Evolutionary conservation across 1,140 invertebrate species (phyloP).

Genomic region (Reticulitermes speratus): DNA sequence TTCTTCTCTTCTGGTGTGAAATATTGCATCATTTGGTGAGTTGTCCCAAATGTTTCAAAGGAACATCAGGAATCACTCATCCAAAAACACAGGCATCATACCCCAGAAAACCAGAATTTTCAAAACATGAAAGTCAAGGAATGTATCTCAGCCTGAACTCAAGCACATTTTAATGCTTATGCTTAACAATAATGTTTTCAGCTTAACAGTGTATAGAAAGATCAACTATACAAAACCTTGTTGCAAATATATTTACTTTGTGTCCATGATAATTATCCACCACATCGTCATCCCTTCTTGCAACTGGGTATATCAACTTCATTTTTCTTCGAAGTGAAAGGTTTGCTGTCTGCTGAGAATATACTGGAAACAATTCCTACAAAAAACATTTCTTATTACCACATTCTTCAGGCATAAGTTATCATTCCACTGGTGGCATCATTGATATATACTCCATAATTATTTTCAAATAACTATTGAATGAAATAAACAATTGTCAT

Average conservation of each 20-base stretch:
- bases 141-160: too few species aligned
- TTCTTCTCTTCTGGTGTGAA: too few species aligned
- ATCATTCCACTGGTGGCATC: background rate
- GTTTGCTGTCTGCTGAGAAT: background rate
- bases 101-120: too few species aligned
- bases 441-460: background rate
- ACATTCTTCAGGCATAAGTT: background rate
- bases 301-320: constrained; percentile 67
- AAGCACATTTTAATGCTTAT: too few species aligned
- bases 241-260: constrained; percentile 59
- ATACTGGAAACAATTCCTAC: background rate
- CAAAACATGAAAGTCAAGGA: too few species aligned
- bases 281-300: constrained; percentile 72
- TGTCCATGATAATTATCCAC: constrained; percentile 80
- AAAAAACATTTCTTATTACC: background rate
- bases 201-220: too few species aligned
- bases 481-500: background rate
- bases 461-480: background rate
- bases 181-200: too few species aligned
- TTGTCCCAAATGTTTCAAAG: too few species aligned
- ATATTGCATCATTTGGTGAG: too few species aligned
- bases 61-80: too few species aligned
- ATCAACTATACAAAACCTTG: too few species aligned
- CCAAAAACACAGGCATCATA: too few species aligned
- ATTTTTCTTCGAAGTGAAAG: background rate